Evolutionary conservation across 92 coral and sea anemone genomes (phyloP), one percentile per base, ranked within the genome.

Genomic region (Porites cylindrica): DNA sequence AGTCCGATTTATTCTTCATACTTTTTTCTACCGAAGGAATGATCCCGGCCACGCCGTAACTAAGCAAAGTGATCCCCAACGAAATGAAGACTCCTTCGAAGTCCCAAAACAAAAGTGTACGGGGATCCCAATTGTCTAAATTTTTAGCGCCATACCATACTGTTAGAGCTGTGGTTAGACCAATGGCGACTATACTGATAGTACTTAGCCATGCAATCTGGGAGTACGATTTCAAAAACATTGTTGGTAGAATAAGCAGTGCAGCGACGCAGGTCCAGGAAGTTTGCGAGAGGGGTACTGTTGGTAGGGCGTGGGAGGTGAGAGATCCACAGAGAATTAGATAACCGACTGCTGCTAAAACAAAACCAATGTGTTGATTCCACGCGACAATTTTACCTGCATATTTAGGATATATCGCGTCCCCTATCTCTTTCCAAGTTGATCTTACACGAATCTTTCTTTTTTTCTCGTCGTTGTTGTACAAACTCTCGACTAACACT

Each of bases 321-420:
- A 89, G 64, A 54, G 93, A 90, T 14, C 90, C 93, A 79, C 93
- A 90, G 54, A 85, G 76, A 62, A 90, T 89, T 4, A 90, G 51
- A 23, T 90, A 90, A 11, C 84, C 66, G 6, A 26, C 69, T 38
- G 90, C 51, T 8, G 50, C 65, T 5, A 66, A 56, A 60, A 80
- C 8, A 66, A 86, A 50, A 18, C 54, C 85, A n/a, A 70, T 26
- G 26, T 69, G 4, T 32, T 79, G 90, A 60, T 70, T 20, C 63
- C 66, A 70, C 47, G 38, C 13, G 51, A 79, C 86, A 1, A 80
- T 18, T 20, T 38, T n/a, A n/a, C 90, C 90, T 23, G 86, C 90
- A 64, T 67, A 63, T 18, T 79, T 85, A 19, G 94, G 81, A 76
- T 81, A 88, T 18, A 90, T 82, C 13, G 71, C 81, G 14, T 59